Evolutionary conservation across 2,797 vertebrate species (phyloP), one percentile per base, ranked within the genome.

Genomic region (Pipistrellus pipistrellus): DNA sequence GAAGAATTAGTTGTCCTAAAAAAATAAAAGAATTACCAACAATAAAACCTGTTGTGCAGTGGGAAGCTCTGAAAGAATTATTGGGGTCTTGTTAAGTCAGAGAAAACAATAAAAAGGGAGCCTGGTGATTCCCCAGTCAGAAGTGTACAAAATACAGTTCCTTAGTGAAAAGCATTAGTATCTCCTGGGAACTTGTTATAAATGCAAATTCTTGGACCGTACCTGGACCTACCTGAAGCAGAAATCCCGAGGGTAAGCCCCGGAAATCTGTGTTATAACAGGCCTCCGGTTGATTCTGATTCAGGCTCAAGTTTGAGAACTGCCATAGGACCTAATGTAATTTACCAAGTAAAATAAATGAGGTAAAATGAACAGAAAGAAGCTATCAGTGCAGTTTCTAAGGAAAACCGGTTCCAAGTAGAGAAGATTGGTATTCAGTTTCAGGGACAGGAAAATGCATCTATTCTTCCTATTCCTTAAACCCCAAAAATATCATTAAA

Each of bases 281-380:
- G 8, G 23, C 8, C 17, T 80, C 75, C 15, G 17, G 3, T 10
- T 64, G 41, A 69, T 73, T 81, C 12, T 35, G 64, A 80, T 59
- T 4, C 15, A 48, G 13, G 11, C 0, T 86, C 32, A 86, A 75
- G 30, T 82, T 77, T 84, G n/a, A 83, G 18, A 81, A 68, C 1
- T 75, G 62, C 7, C 10, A 13, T 15, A 44, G 12, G 84, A 41
- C 9, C 30, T 23, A 44, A 55, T 62, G 62, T 46, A 78, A 14
- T 92, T 93, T 84, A 25, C 30, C 38, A 89, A 69, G n/a, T 82
- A 38, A 88, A 95, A 88, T 3, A 76, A 91, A 81, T 23, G 20
- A 84, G 23, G 32, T 20, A 68, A 76, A 80, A 68, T 48, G 32
- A 90, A 38, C 46, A 68, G 48, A 53, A 91, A 91, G 59, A 64